phyloP scores from a whole-genome alignment of 2,888 invertebrate genomes.

The Ophioninae sp. region DNA sequence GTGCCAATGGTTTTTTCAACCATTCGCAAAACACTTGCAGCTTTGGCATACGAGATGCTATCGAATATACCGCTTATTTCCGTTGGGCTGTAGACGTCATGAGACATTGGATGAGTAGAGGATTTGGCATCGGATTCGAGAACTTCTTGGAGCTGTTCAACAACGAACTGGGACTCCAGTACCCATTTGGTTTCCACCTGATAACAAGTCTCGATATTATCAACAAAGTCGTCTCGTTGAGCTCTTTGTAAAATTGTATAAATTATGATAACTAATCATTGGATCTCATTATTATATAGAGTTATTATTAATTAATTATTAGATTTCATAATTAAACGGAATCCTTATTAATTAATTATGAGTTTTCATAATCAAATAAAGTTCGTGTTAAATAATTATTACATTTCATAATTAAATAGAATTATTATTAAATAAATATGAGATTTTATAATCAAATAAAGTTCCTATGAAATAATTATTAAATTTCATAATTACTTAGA shows the following conservation, averaged over 20 bases:
- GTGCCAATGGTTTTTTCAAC: constrained; percentile 84
- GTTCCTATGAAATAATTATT: too few relatives aligned
- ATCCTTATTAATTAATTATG: too few relatives aligned
- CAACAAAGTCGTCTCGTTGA: neutral
- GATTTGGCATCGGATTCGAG: constrained; percentile 84
- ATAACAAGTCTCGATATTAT: neutral
- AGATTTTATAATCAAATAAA: too few relatives aligned
- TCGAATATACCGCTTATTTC: constrained; percentile 86
- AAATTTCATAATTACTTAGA: neutral
- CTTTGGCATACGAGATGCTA: constrained; percentile 87
- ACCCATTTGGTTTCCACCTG: constrained; percentile 86
- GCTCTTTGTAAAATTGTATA: too few relatives aligned
- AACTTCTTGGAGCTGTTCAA: constrained; percentile 86
- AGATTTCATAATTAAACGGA: too few relatives aligned
- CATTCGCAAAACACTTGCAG: constrained; percentile 85
- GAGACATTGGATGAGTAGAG: constrained; percentile 84
- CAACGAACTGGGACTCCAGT: constrained; percentile 86
- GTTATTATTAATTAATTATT: too few relatives aligned
- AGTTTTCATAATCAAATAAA: too few relatives aligned
- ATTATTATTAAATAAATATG: too few relatives aligned
- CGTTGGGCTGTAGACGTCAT: constrained; percentile 82
- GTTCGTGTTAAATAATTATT: too few relatives aligned
- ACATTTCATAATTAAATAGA: too few relatives aligned
- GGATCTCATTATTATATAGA: too few relatives aligned
- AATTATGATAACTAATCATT: too few relatives aligned